These are phyloP conservation scores for Pantherophis vulpinus DNA, from an alignment of 2,797 vertebrate species.

Conservation along the genomic window DNA sequence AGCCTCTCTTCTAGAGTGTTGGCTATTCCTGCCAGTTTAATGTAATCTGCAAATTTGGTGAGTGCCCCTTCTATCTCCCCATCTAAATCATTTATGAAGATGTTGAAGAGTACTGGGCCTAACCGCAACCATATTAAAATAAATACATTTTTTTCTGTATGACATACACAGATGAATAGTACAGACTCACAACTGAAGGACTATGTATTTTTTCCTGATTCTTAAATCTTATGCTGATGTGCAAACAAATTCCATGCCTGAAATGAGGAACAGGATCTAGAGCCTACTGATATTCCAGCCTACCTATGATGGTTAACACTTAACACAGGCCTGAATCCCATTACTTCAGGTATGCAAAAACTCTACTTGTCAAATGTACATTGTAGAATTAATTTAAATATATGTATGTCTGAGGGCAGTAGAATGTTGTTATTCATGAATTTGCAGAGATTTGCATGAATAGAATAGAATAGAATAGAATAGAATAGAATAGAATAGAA, in stretches of 20 bases:
- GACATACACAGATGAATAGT: background rate
- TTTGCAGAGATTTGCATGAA: background rate
- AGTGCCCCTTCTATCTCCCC: background rate
- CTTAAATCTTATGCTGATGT: background rate
- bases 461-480: too few relatives aligned
- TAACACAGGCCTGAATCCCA: background rate
- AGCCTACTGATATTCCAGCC: background rate
- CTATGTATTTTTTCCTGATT: background rate
- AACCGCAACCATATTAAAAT: background rate
- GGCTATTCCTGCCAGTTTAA: background rate
- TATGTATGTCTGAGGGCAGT: background rate
- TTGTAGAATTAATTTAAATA: slow-evolving; percentile 3
- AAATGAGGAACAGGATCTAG: background rate
- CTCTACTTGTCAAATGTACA: background rate
- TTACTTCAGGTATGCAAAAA: background rate
- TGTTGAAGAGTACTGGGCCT: background rate
- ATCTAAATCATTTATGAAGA: background rate
- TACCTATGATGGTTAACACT: background rate
- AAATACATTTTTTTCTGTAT: background rate
- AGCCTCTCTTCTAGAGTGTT: background rate
- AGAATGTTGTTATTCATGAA: background rate
- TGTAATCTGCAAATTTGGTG: background rate
- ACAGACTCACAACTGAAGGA: background rate
- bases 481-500: too few relatives aligned
- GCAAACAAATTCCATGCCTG: background rate